A percentile compares a stretch with the other conserved stretches of the same genome.
Evolutionary conservation across 2,888 invertebrate species (phyloP).

Genomic region (Seira musarum): DNA sequence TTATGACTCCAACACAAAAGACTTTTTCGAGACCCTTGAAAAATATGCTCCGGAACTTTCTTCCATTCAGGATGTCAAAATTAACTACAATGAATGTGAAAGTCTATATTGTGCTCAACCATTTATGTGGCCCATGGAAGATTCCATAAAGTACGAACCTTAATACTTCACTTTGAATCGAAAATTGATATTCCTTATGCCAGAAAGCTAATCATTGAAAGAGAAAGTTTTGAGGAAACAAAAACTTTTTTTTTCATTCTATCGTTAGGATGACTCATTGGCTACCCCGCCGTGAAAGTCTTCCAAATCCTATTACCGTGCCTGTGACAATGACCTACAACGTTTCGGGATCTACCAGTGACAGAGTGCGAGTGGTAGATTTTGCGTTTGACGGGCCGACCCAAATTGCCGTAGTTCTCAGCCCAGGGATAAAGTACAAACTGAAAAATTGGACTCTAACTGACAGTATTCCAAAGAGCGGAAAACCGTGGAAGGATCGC

Average conservation of each 20-base stretch:
- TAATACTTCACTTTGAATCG: neutral
- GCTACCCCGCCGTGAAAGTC: conserved; percentile 55
- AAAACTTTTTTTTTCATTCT: neutral
- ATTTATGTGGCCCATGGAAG: conserved; percentile 64
- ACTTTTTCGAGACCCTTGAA: conserved; percentile 56
- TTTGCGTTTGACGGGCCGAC: conserved; percentile 72
- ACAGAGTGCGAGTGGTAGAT: conserved; percentile 38
- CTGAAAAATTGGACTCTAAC: conserved; percentile 72
- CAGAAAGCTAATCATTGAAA: conserved; percentile 8
- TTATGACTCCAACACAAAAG: conserved; percentile 61
- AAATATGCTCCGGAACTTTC: conserved; percentile 56
- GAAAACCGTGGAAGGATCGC: conserved; percentile 70
- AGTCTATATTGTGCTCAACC: conserved; percentile 66
- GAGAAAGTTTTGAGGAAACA: conserved; percentile 9
- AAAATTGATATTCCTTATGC: no score
- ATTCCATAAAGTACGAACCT: conserved; percentile 61
- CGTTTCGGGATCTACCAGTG: conserved; percentile 37
- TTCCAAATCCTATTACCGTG: conserved; percentile 49
- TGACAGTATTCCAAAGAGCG: conserved; percentile 69
- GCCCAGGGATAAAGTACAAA: conserved; percentile 71
- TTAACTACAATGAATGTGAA: conserved; percentile 59
- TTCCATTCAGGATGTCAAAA: conserved; percentile 43
- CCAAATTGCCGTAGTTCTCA: conserved; percentile 72
- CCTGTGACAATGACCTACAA: conserved; percentile 55
- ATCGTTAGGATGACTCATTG: conserved; percentile 63